Base-by-base conservation (phyloP, 2,797 vertebrate species). In the Argyrosomus regius region DNA sequence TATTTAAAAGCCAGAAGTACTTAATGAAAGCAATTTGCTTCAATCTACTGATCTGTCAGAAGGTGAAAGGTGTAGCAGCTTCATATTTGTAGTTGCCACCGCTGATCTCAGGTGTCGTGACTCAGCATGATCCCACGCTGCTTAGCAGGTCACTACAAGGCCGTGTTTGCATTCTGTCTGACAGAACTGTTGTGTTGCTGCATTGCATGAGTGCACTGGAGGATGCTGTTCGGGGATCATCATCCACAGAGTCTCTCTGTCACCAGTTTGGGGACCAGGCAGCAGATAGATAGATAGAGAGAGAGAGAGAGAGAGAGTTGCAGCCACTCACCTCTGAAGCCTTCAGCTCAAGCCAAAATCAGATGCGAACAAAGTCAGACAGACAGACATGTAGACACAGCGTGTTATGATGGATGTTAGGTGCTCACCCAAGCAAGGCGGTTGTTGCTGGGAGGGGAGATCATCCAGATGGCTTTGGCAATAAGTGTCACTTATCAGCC, bases 401-500 rank as follows among this genome's bases (percentile, higher is more conserved):
- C 61, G 71, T 62, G 80, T 93, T 87, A 77, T 87, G 89, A 92
- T 70, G 82, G 87, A 91, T 93, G 87, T 90, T 87, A 90, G 88
- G 87, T 92, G 87, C 86, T 93, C 92, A 87, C 74, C 88, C 90
- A 90, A 83, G 87, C 90, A 90, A 87, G 75, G 54, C 64, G 28
- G 48, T 81, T 92, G 65, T 90, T 91, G 78, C 94, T 91, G 61
- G 66, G 83, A 94, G 90, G 81, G 87, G 80, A 82, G 80, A 90
- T 90, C 88, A 93, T 85, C 85, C 89, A 93, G 91, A 92, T 83
- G 91, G 83, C 88, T 89, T 89, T 90, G 85, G 85, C 88, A 92
- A 87, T 94, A 93, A 92, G 93, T 95, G 89, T 94, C 92, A 95
- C 90, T 94, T 95, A 93, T 95, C 91, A 92, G 87, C 85, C 69